Evolutionary conservation across 2,888 invertebrate genomes (phyloP).

Genomic region (Uloborus plumipes): DNA sequence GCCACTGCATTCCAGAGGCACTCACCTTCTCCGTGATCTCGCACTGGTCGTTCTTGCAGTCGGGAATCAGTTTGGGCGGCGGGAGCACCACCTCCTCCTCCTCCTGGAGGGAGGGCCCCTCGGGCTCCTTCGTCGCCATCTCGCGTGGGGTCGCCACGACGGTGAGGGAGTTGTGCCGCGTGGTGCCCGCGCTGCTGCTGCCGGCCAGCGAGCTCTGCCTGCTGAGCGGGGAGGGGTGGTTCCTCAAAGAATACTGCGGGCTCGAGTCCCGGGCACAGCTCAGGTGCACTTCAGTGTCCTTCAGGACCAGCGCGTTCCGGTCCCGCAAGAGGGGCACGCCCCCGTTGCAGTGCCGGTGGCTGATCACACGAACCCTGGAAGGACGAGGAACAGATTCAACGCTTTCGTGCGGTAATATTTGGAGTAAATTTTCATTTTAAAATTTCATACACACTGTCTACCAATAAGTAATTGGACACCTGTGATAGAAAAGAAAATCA

Average conservation of each 20-base stretch:
- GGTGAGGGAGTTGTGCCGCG: conserved; percentile 36
- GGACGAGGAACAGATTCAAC: not conserved
- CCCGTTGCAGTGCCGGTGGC: conserved; percentile 79
- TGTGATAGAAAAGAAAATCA: no score
- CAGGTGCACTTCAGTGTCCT: conserved; percentile 61
- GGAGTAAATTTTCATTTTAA: no score
- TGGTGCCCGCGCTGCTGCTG: conserved; percentile 33
- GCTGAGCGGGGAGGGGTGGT: conserved; percentile 68
- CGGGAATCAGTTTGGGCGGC: not conserved
- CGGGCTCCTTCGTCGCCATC: not conserved
- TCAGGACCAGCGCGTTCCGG: conserved; percentile 26
- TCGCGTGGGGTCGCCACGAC: not conserved
- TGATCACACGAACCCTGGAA: conserved; percentile 38
- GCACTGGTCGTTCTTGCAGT: conserved; percentile 55
- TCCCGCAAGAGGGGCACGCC: conserved; percentile 66
- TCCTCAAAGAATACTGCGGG: conserved; percentile 79
- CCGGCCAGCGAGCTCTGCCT: conserved; percentile 49
- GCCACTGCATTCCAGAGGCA: not conserved
- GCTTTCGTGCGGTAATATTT: no score
- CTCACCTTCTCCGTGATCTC: conserved; percentile 54
- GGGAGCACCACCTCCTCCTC: not conserved
- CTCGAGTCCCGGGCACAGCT: conserved; percentile 71
- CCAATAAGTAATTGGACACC: no score
- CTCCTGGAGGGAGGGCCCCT: conserved; percentile 14
- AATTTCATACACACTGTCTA: no score